phyloP scores from a whole-genome alignment of 2,888 invertebrate species.

The Halocaridina rubra region DNA sequence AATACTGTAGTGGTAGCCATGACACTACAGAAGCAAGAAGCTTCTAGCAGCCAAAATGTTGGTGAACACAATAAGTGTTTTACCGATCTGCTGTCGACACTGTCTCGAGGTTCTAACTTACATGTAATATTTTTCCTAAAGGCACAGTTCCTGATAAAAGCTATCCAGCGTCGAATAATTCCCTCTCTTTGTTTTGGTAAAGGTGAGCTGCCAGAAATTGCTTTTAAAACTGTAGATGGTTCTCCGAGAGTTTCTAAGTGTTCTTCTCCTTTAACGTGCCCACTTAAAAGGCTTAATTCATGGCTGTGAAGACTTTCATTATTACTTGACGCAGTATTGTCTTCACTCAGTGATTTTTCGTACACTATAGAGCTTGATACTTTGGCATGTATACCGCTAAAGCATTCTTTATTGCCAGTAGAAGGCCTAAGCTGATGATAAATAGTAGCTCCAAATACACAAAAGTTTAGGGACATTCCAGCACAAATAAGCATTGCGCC shows the following conservation, averaged over 20 bases:
- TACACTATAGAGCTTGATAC: neutral
- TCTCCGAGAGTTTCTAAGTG: neutral
- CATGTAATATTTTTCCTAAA: neutral
- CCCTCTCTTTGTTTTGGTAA: neutral
- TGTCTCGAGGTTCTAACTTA: neutral
- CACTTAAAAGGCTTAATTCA: neutral
- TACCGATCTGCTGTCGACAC: neutral
- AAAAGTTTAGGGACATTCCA: slow-evolving; percentile 64
- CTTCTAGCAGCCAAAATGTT: slow-evolving; percentile 49
- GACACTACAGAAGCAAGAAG: slow-evolving; percentile 63
- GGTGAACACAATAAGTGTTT: slow-evolving; percentile 5
- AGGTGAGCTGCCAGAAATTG: slow-evolving; percentile 46
- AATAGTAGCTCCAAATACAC: slow-evolving; percentile 64
- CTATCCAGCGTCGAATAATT: neutral
- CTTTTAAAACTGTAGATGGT: neutral
- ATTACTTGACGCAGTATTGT: neutral
- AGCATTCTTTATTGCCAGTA: neutral
- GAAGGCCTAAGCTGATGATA: slow-evolving; percentile 7
- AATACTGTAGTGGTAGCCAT: slow-evolving; percentile 64
- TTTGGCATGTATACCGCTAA: too few relatives aligned
- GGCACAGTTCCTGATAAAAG: neutral
- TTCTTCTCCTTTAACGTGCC: neutral
- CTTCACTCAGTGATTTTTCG: neutral
- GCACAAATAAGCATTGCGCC: slow-evolving; percentile 65
- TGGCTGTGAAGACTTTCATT: neutral